These are phyloP conservation scores for Cynodonichthys magdalenae DNA, from an alignment of 2,797 vertebrate genomes.

Conservation along the genomic window DNA sequence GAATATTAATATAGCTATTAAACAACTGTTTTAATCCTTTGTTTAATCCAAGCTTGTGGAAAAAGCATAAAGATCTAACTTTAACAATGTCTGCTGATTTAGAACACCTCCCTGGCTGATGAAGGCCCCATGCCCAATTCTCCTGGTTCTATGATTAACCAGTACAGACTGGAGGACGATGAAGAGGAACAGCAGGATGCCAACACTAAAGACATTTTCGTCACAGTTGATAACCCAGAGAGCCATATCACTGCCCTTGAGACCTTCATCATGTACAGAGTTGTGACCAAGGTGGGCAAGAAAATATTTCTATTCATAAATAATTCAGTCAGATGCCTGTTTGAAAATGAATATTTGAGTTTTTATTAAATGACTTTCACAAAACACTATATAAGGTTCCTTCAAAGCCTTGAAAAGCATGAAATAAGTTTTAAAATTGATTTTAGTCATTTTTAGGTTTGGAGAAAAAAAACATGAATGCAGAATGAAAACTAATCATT, in stretches of 20 bases:
- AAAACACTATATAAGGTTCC: background rate
- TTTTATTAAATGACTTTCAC: too few relatives aligned
- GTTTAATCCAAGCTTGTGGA: too few relatives aligned
- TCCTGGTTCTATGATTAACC: constrained; percentile 92
- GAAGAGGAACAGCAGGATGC: constrained; percentile 46
- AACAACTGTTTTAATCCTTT: too few relatives aligned
- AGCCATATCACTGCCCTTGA: constrained; percentile 93
- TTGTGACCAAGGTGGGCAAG: constrained; percentile 87
- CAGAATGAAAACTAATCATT: background rate
- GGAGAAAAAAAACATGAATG: too few relatives aligned
- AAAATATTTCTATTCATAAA: background rate
- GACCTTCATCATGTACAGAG: constrained; percentile 93
- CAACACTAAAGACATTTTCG: constrained; percentile 88
- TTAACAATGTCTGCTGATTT: background rate
- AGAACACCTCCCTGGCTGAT: constrained; percentile 86
- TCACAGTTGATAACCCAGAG: constrained; percentile 93
- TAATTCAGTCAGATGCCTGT: too few relatives aligned
- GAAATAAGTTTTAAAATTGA: too few relatives aligned
- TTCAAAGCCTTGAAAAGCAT: background rate
- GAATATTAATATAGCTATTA: too few relatives aligned
- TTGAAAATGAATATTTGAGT: background rate
- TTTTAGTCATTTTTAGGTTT: background rate
- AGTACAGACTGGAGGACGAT: constrained; percentile 86
- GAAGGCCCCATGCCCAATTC: constrained; percentile 86
- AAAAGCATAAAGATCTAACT: background rate